phyloP scores from a whole-genome alignment of 2,888 invertebrate genomes.

The Trypoxylon attenuatum region DNA sequence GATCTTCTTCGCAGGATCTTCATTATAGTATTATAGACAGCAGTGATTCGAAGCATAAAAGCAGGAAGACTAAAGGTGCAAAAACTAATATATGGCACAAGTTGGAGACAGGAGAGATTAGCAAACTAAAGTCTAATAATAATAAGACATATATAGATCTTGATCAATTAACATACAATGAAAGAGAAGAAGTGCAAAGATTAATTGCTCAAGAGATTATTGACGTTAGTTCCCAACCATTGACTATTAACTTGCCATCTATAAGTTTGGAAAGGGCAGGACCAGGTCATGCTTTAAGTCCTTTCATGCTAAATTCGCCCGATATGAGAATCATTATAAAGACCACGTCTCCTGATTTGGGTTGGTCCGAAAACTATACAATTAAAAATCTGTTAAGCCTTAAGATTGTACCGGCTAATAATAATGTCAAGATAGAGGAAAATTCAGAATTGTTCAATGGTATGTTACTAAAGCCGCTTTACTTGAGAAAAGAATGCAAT shows the following conservation, averaged over 20 bases:
- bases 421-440: conserved; percentile 71
- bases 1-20: conserved; percentile 29
- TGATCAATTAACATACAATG: conserved; percentile 63
- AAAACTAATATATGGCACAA: conserved; percentile 50
- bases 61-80: conserved; percentile 48
- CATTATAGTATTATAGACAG: conserved; percentile 31
- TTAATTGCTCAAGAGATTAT: conserved; percentile 59
- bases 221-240: conserved; percentile 55
- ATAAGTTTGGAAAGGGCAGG: conserved; percentile 66
- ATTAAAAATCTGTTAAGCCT: conserved; percentile 75
- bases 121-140: conserved; percentile 39
- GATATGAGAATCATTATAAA: conserved; percentile 75
- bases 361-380: conserved; percentile 74
- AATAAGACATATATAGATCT: conserved; percentile 62
- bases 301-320: conserved; percentile 67
- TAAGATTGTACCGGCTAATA: conserved; percentile 73
- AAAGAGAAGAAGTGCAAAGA: conserved; percentile 60
- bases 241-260: conserved; percentile 65
- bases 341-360: conserved; percentile 70
- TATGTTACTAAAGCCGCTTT: conserved; percentile 75
- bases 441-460: conserved; percentile 77
- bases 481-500: conserved; percentile 64
- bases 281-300: conserved; percentile 65
- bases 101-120: conserved; percentile 36
- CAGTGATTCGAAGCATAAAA: conserved; percentile 43